Evolutionary conservation across 2,888 invertebrate genomes (phyloP).

Genomic region (Lacanobia wlatinum): DNA sequence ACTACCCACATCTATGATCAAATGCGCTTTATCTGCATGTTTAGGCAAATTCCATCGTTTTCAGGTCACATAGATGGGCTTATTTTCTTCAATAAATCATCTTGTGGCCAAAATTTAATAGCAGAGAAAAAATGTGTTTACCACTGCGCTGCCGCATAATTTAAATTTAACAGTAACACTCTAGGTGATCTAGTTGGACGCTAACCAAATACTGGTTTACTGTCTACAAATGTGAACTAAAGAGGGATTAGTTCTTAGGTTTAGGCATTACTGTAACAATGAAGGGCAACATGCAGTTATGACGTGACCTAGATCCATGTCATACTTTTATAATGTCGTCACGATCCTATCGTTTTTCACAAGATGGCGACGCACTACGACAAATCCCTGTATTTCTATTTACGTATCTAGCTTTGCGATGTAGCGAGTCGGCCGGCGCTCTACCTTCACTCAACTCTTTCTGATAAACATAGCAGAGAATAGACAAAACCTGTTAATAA

Average conservation of each 20-base stretch:
- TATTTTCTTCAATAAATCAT: neutral
- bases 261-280: slow-evolving; percentile 10
- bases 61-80: neutral
- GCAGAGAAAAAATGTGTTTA: neutral
- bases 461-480: slow-evolving; percentile 63
- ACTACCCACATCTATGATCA: slow-evolving; percentile 6
- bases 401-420: slow-evolving; percentile 87
- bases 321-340: slow-evolving; percentile 86
- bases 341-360: slow-evolving; percentile 90
- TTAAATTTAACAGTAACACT: slow-evolving; percentile 31
- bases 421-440: slow-evolving; percentile 72
- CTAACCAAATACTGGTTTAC: slow-evolving; percentile 49
- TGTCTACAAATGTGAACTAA: slow-evolving; percentile 33
- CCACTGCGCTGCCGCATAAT: slow-evolving; percentile 17
- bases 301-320: slow-evolving; percentile 81
- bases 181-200: slow-evolving; percentile 40
- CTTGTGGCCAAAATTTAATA: neutral
- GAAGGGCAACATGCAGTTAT: slow-evolving; percentile 55
- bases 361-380: slow-evolving; percentile 90
- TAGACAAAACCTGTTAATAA: slow-evolving; percentile 67
- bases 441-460: slow-evolving; percentile 55
- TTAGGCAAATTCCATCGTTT: neutral
- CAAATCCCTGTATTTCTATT: slow-evolving; percentile 91
- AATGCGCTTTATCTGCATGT: neutral
- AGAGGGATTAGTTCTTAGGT: slow-evolving; percentile 23